A percentile compares a stretch with the other conserved stretches of the same genome.
These are phyloP conservation scores for Micronycteris hirsuta DNA, from an alignment of 2,113 vertebrate genomes.

Conservation along the genomic window DNA sequence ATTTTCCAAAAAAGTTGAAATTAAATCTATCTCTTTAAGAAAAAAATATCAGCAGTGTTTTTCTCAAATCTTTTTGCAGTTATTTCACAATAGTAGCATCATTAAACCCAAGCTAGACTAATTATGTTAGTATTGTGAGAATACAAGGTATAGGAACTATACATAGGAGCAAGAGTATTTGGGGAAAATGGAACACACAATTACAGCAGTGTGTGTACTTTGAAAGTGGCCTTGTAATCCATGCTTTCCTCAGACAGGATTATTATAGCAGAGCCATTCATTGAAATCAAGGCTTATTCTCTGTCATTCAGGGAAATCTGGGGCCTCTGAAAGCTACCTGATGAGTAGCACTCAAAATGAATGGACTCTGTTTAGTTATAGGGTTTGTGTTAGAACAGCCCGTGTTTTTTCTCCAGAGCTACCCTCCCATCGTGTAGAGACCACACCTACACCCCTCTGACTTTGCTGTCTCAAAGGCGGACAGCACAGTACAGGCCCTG, in stretches of 20 bases:
- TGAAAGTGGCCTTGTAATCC: constrained; percentile 9
- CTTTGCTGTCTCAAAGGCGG: background rate
- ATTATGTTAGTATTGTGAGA: background rate
- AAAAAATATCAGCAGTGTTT: background rate
- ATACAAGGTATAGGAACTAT: background rate
- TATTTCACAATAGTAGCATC: background rate
- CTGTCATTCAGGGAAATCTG: background rate
- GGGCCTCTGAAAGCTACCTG: constrained; percentile 57
- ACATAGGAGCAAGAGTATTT: constrained; percentile 3
- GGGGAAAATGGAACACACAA: background rate
- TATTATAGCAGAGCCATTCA: background rate
- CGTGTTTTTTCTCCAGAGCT: background rate
- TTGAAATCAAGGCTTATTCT: constrained; percentile 68
- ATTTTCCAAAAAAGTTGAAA: constrained; percentile 53
- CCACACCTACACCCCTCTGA: background rate
- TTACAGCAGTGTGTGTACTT: background rate
- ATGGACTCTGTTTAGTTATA: background rate
- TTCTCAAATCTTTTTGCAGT: background rate
- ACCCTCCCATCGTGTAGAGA: background rate
- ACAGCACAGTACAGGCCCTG: background rate
- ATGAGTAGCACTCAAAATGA: background rate
- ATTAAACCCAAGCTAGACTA: background rate
- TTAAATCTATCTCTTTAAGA: constrained; percentile 36
- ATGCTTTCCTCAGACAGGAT: background rate
- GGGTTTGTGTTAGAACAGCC: background rate